A percentile compares a stretch with the other conserved stretches of the same genome.
Evolutionary conservation across 2,888 invertebrate species (phyloP).

Genomic region (Epinotia bilunana): DNA sequence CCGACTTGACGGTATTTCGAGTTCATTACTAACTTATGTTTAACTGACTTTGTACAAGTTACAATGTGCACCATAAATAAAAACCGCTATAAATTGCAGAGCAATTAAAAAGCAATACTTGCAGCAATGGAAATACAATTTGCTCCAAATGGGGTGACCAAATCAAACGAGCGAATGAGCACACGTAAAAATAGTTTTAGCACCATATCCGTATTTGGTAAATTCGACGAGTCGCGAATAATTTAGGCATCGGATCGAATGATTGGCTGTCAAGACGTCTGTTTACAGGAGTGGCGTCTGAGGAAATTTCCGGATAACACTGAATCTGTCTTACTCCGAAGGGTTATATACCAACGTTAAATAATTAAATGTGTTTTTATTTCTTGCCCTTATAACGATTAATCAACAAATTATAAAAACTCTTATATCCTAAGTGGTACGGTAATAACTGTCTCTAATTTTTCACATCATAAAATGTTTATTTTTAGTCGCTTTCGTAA

Average conservation of each 20-base stretch:
- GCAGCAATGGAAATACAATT: conserved; percentile 16
- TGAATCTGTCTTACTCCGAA: neutral
- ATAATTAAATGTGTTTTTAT: neutral
- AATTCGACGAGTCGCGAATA: conserved; percentile 32
- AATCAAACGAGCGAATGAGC: conserved; percentile 27
- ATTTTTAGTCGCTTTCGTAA: too few species aligned
- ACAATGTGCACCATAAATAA: neutral
- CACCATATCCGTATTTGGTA: conserved; percentile 23
- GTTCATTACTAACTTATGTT: neutral
- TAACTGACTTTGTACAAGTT: neutral
- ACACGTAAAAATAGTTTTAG: conserved; percentile 32
- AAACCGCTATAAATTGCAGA: neutral
- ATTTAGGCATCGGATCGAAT: conserved; percentile 38
- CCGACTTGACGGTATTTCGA: too few species aligned
- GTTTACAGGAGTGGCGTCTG: conserved; percentile 21
- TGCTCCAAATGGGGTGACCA: conserved; percentile 21
- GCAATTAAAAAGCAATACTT: conserved; percentile 16
- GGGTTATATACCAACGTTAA: neutral
- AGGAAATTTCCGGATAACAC: neutral
- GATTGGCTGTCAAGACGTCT: conserved; percentile 39
- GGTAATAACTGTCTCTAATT: too few species aligned
- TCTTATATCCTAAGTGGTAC: too few species aligned
- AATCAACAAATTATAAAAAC: too few species aligned
- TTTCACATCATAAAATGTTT: too few species aligned
- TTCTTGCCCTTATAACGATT: neutral